Conservation (phyloP, 2,113 vertebrate species). For the Arvicanthis niloticus region DNA sequence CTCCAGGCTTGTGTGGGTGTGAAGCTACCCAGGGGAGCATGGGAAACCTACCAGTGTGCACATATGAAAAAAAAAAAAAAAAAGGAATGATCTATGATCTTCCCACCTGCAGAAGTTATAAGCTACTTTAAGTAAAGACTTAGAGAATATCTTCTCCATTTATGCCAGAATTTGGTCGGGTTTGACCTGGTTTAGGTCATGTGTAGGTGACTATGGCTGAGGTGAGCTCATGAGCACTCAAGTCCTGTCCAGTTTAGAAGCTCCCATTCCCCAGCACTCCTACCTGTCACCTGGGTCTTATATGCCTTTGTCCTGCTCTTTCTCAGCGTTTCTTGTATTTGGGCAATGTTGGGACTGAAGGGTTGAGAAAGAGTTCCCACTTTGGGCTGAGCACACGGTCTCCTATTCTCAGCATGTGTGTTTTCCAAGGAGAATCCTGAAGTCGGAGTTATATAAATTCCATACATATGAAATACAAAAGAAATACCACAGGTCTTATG, state of each 20-base stretch:
- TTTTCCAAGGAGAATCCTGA: background rate
- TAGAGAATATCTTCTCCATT: background rate
- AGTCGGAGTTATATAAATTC: background rate
- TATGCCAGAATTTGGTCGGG: background rate
- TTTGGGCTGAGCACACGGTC: background rate
- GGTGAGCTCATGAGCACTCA: too few species aligned
- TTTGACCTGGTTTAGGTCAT: background rate
- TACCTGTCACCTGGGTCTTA: background rate
- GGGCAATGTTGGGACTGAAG: background rate
- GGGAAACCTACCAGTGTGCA: background rate
- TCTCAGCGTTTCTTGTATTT: too few species aligned
- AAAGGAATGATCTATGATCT: background rate
- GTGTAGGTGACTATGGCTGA: background rate
- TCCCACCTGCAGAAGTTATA: too few species aligned
- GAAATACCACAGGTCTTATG: background rate
- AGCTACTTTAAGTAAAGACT: background rate
- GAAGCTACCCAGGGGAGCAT: background rate
- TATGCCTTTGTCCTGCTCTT: background rate
- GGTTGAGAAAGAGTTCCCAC: background rate
- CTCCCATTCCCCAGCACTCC: background rate
- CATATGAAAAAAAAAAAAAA: background rate
- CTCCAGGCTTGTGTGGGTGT: background rate
- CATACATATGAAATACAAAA: background rate
- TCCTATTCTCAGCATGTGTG: background rate
- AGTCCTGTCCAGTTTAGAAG: too few species aligned